Conservation (phyloP, 2,113 vertebrate genomes). For the Callipepla californica region DNA sequence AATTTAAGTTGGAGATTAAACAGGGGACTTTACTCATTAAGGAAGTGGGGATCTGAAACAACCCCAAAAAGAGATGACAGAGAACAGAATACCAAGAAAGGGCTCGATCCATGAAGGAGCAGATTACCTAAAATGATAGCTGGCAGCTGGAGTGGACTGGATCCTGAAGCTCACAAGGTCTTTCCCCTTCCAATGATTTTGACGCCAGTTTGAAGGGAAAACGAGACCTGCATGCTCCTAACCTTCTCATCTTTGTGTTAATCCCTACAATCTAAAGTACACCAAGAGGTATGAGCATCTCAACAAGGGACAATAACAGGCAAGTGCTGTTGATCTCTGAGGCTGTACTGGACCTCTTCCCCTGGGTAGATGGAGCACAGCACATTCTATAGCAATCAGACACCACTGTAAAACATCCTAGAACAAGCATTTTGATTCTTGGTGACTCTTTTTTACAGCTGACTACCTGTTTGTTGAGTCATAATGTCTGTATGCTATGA, state of each 20-base stretch:
- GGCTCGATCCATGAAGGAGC: not conserved
- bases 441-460: not conserved
- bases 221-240: not conserved
- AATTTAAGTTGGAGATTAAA: constrained; percentile 23
- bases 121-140: not conserved
- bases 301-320: not conserved
- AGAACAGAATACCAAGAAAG: not conserved
- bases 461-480: not conserved
- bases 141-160: not conserved
- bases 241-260: not conserved
- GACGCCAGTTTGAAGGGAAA: not conserved
- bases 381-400: not conserved
- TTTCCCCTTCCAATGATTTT: not conserved
- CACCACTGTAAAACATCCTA: not conserved
- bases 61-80: not conserved
- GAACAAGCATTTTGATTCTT: not conserved
- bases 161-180: not conserved
- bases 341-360: not conserved
- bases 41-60: not conserved
- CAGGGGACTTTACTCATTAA: not conserved
- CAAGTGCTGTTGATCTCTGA: not conserved
- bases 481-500: not conserved
- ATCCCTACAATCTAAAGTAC: not conserved
- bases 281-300: not conserved
- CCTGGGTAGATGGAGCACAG: not conserved